phyloP scores from a whole-genome alignment of 2,113 vertebrate species.

The Loxodonta africana region DNA sequence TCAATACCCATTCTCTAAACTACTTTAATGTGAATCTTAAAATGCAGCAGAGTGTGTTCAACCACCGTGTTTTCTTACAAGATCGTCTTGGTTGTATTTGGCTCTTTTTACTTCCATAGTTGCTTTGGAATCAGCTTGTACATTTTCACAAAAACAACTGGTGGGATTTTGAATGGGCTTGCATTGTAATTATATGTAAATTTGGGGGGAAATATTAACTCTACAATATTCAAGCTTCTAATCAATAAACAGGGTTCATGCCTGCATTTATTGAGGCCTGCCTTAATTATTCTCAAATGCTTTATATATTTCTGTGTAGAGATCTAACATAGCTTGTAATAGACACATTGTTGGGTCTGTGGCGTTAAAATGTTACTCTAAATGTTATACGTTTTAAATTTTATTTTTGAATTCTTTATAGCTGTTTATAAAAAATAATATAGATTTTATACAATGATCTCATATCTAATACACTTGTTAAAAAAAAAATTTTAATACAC shows the following conservation, averaged over 20 bases:
- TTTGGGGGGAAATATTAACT: background rate
- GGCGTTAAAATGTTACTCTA: background rate
- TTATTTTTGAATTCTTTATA: background rate
- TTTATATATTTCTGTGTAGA: background rate
- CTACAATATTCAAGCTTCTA: background rate
- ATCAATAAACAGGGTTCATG: background rate
- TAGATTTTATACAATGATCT: background rate
- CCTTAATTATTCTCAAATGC: background rate
- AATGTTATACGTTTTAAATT: background rate
- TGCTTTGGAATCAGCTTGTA: background rate
- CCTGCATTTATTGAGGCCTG: background rate
- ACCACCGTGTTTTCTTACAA: background rate
- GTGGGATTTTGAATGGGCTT: background rate
- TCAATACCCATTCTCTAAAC: constrained; percentile 3
- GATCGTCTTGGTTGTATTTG: background rate
- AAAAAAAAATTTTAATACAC: too few species aligned
- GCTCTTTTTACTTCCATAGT: background rate
- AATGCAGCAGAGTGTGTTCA: background rate
- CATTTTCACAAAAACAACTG: background rate
- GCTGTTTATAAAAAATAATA: background rate
- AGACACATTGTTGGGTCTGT: background rate
- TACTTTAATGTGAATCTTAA: background rate
- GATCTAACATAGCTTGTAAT: background rate
- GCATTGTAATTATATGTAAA: background rate
- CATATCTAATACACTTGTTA: background rate